Base-by-base conservation (phyloP, 2,888 invertebrate genomes). In the Gastrophysa polygoni region DNA sequence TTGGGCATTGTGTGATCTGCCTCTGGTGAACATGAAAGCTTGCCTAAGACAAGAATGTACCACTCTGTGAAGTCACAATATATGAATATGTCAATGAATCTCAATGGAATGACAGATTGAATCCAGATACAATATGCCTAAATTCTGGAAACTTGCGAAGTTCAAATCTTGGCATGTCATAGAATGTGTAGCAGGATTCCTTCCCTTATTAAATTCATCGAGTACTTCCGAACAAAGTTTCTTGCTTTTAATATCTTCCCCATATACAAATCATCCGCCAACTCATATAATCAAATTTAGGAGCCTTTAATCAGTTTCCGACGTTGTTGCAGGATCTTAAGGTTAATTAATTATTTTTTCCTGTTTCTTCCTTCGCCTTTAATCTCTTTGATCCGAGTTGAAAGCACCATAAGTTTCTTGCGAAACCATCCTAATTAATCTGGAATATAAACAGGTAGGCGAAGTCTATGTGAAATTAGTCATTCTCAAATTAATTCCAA, bases 281-380 rank as follows among this genome's bases (percentile, higher is more conserved):
- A 71, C 64, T 68, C 67, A 64, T 67, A 68, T 73, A 73, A 73
- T 73, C 72, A 71, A 72, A 70, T 73, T 71, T 69, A 60, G 68
- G 59, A 65, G 69, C 71, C 70, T 71, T 74, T 70, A 71, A 73
- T 73, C 72, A 73, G 64, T 57, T 58, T 52, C 44, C 47, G 38
- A 38, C n/a, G 60, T 60, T 61, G 54, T 57, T 46, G 59, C 54
- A 55, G 46, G 59, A 51, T 58, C 57, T 44, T 48, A 66, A 66
- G 62, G 64, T 68, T 68, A 68, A 66, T 68, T 68, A 63, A 66
- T 66, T 68, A 68, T 63, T 64, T 66, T 61, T 57, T 34, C 44
- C 43, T 10, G 10, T 51, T 59, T 56, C 38, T 48, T 21, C 54
- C 56, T 55, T 57, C 59, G 44, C 52, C 57, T 60, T 59, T 56